Percentiles rank a stretch among this genome's conserved stretches.
These are phyloP conservation scores for Conus canariensis DNA, from an alignment of 2,888 invertebrate species.

Conservation along the genomic window DNA sequence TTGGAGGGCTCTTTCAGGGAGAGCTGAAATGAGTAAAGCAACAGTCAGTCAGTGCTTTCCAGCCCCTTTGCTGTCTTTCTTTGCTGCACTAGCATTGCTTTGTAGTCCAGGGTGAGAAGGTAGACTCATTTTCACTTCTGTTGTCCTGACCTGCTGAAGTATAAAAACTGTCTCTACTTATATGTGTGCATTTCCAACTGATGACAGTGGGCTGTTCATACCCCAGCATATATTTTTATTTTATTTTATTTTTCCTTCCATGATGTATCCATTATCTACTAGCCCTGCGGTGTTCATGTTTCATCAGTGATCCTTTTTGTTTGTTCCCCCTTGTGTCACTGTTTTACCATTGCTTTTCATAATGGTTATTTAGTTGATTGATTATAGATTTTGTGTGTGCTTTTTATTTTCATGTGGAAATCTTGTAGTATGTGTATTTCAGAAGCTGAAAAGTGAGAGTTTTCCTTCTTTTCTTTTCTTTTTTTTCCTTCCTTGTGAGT, in stretches of 20 bases:
- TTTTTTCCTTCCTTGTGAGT: no score
- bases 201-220: neutral
- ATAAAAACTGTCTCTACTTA: neutral
- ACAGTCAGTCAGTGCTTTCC: neutral
- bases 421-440: no score
- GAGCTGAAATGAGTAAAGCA: slow-evolving; percentile 4
- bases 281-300: slow-evolving; percentile 33
- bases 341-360: neutral
- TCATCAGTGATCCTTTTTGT: slow-evolving; percentile 22
- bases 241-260: neutral
- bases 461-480: no score
- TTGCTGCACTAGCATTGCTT: slow-evolving; percentile 22
- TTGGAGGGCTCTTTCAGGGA: slow-evolving; percentile 28
- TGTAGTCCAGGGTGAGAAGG: neutral
- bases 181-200: slow-evolving; percentile 18
- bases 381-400: neutral
- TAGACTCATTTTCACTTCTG: slow-evolving; percentile 10
- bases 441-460: no score
- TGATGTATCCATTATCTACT: slow-evolving; percentile 22
- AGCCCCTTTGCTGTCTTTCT: neutral
- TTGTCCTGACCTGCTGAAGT: neutral
- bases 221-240: neutral
- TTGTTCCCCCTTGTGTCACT: neutral
- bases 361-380: neutral
- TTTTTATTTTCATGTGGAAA: neutral